Conservation (phyloP, 2,113 vertebrate species). For the Pangasianodon hypophthalmus region DNA sequence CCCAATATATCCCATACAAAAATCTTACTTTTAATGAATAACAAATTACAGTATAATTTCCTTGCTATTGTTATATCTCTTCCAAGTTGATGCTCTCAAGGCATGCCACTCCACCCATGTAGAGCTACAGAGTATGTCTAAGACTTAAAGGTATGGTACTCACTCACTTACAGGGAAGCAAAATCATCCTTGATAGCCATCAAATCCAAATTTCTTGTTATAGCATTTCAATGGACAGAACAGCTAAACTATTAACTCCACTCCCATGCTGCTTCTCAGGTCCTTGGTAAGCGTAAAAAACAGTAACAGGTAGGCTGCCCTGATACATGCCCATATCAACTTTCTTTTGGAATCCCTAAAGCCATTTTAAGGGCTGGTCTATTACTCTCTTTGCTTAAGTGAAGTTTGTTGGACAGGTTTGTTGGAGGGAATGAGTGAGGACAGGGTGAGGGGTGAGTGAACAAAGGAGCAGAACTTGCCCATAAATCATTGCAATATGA, state of each 20-base stretch:
- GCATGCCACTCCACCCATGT: not conserved
- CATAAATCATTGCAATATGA: not conserved
- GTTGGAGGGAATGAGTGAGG: not conserved
- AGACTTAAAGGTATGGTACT: not conserved
- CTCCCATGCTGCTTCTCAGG: not conserved
- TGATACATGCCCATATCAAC: not conserved
- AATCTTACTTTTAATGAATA: not conserved
- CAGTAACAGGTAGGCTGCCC: not conserved
- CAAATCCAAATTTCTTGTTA: not conserved
- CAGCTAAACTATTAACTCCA: not conserved
- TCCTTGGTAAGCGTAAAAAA: not conserved
- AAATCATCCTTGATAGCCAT: not conserved
- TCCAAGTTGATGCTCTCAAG: not conserved
- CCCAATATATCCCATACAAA: not conserved
- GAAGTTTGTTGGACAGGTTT: constrained; percentile 11
- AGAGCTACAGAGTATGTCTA: not conserved
- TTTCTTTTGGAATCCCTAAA: not conserved
- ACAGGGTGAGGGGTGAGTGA: not conserved
- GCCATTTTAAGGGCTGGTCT: not conserved
- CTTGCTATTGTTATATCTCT: not conserved
- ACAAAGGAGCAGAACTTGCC: not conserved
- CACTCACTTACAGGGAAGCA: not conserved
- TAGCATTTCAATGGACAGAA: not conserved
- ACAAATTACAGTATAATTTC: not conserved
- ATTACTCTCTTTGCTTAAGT: not conserved